A percentile compares a stretch with the other conserved stretches of the same genome.
Evolutionary conservation across 1,140 invertebrate genomes (phyloP).

Genomic region (Monochamus saltuarius): DNA sequence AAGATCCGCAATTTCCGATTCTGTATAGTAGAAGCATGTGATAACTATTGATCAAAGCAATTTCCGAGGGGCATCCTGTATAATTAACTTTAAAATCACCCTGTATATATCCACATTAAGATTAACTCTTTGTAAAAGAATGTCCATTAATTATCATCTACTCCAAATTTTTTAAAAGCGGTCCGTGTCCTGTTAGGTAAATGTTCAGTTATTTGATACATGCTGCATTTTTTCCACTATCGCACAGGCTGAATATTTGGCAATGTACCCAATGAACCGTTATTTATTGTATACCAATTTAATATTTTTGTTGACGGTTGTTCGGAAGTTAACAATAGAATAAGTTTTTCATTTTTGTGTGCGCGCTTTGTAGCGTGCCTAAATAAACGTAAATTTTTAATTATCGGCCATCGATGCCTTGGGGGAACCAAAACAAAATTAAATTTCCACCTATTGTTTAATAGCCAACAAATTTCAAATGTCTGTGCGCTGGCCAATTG

Average conservation of each 20-base stretch:
- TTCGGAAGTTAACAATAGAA: constrained; percentile 39
- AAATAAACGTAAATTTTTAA: constrained; percentile 48
- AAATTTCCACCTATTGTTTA: constrained; percentile 46
- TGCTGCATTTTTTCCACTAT: too few relatives aligned
- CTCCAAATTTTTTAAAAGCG: too few relatives aligned
- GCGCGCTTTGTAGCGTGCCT: constrained; percentile 34
- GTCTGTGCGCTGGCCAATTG: constrained; percentile 16
- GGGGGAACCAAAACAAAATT: constrained; percentile 43
- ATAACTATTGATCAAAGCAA: too few relatives aligned
- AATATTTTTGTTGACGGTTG: constrained; percentile 34
- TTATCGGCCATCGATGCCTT: constrained; percentile 45
- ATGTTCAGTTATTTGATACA: too few relatives aligned
- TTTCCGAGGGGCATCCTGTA: too few relatives aligned
- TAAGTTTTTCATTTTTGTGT: constrained; percentile 42
- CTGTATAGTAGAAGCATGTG: too few relatives aligned
- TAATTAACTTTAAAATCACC: too few relatives aligned
- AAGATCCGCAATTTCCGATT: too few relatives aligned
- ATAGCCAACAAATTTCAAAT: constrained; percentile 40
- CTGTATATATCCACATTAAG: too few relatives aligned
- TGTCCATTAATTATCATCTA: too few relatives aligned
- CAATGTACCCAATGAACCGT: neutral
- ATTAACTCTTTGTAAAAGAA: too few relatives aligned
- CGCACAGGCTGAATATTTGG: constrained; percentile 1
- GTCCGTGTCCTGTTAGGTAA: too few relatives aligned
- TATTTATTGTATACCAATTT: constrained; percentile 24